These are phyloP conservation scores for Helicoverpa armigera DNA, from an alignment of 1,140 invertebrate species.

Conservation along the genomic window DNA sequence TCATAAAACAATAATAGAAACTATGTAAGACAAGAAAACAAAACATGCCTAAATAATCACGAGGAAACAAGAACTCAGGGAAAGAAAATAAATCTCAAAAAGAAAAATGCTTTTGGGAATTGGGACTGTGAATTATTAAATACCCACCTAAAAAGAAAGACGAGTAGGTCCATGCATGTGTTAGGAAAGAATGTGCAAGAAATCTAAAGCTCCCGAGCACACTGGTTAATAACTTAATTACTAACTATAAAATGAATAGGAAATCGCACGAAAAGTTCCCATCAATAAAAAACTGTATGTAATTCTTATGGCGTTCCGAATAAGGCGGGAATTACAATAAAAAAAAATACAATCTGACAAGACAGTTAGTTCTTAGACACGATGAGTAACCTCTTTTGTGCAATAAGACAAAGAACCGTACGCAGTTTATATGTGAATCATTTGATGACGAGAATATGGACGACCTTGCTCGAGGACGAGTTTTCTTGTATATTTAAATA, in stretches of 20 bases:
- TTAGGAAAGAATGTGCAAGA: no score
- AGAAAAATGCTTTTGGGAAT: no score
- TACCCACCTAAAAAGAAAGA: no score
- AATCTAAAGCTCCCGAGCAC: no score
- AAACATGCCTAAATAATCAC: no score
- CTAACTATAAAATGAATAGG: neutral
- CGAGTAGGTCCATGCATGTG: no score
- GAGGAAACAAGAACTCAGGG: no score
- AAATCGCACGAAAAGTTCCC: neutral
- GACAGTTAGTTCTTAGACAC: slow-evolving; percentile 46
- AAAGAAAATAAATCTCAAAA: no score
- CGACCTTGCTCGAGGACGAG: slow-evolving; percentile 8
- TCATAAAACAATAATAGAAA: no score
- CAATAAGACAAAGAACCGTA: slow-evolving; percentile 49
- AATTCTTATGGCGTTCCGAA: neutral
- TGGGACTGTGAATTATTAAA: no score
- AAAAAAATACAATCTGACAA: slow-evolving; percentile 33
- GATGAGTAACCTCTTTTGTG: slow-evolving; percentile 50
- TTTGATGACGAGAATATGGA: slow-evolving; percentile 15
- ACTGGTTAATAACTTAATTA: no score
- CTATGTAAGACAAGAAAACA: no score
- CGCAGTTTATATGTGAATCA: slow-evolving; percentile 36
- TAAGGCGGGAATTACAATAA: slow-evolving; percentile 19
- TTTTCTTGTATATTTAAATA: neutral
- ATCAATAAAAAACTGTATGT: neutral